Evolutionary conservation across 2,797 vertebrate genomes (phyloP), one percentile per base, ranked within the genome.

Genomic region (Sciurus vulgaris): DNA sequence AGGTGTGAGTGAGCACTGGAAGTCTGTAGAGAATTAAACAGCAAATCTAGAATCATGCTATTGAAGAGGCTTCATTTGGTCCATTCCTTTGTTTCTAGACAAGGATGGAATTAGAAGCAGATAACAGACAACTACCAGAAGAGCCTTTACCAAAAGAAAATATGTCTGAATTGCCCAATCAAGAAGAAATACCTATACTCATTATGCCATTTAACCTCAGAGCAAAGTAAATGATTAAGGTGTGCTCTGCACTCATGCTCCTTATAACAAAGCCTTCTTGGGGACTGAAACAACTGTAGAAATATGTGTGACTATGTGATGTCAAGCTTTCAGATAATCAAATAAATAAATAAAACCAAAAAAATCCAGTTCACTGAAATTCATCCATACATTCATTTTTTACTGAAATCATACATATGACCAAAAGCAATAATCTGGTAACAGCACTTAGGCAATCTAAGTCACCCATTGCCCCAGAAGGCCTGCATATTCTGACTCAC

Each of bases 191-290:
- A 96, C 92, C 87, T 93, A 44, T 82, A 92, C 96, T 96, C 84
- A 96, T 97, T 92, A 93, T 72, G 77, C 84, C 95, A 93, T 82
- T 94, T 97, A 98, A 94, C 95, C 94, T 93, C 96, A 86, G 91
- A 95, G 98, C 85, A 98, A 98, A 97, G 81, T 95, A 97, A 98
- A 98, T 93, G 93, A 98, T 96, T 97, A 97, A 96, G 84, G 90
- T 72, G 0, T 3, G 77, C 69, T 96, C 47, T 63, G 0, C 3
- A 95, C 77, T 95, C 93, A 84, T 92, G 82, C 94, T 98, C 84
- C 95, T 93, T 97, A 96, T 90, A 98, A 91, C 96, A 93, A 97
- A 96, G 96, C 95, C 95, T 97, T 90, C 77, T 83, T 26, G 76
- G 96, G 93, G 94, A 49, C 88, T 38, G 92, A 97, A 89, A 38